A percentile compares a stretch with the other conserved stretches of the same genome.
These are phyloP conservation scores for Sprattus sprattus DNA, from an alignment of 2,113 vertebrate genomes.

Conservation along the genomic window DNA sequence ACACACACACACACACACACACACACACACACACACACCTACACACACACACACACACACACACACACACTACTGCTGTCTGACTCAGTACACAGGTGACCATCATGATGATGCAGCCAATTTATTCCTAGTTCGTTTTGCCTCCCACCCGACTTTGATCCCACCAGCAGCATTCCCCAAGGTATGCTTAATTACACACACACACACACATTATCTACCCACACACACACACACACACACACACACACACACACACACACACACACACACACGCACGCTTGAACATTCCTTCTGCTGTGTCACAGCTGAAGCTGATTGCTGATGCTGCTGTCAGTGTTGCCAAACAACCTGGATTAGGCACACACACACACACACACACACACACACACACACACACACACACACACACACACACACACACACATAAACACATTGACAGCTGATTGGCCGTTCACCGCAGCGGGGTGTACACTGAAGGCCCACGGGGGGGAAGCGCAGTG, in stretches of 20 bases:
- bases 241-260: background rate
- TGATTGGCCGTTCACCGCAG: background rate
- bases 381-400: background rate
- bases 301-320: too few relatives aligned
- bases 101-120: background rate
- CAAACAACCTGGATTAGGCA: background rate
- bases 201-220: background rate
- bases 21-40: too few relatives aligned
- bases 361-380: background rate
- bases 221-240: background rate
- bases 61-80: too few relatives aligned
- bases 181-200: too few relatives aligned
- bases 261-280: constrained; percentile 8
- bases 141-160: background rate
- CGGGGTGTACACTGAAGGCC: background rate
- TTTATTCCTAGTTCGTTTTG: background rate
- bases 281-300: background rate
- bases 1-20: too few relatives aligned
- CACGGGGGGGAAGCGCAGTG: background rate
- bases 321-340: too few relatives aligned
- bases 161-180: too few relatives aligned
- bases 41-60: too few relatives aligned
- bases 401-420: constrained; percentile 22
- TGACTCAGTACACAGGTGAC: background rate
- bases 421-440: constrained; percentile 4